Percentiles rank a stretch among this genome's conserved stretches.
Evolutionary conservation across 2,113 vertebrate species (phyloP).

Genomic region (Phodopus roborovskii): DNA sequence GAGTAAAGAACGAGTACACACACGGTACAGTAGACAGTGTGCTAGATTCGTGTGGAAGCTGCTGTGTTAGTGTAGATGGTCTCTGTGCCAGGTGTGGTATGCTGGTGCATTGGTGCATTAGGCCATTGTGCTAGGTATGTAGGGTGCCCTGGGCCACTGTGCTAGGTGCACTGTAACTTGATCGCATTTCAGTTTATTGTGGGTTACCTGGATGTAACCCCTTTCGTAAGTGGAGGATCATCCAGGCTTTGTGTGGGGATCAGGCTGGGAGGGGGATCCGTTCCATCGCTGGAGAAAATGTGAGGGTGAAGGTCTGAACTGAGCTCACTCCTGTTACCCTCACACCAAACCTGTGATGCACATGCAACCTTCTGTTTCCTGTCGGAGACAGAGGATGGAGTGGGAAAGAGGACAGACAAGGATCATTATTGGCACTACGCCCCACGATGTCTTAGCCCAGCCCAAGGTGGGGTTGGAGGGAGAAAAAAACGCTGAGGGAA

Average conservation of each 20-base stretch:
- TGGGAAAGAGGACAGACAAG: background rate
- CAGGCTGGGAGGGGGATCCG: background rate
- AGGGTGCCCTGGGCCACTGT: too few species aligned
- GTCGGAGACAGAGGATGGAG: background rate
- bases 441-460: background rate
- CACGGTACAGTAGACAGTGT: background rate
- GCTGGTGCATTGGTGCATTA: background rate
- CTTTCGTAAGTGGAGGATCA: background rate
- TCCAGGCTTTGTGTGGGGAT: background rate
- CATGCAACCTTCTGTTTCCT: background rate
- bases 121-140: too few species aligned
- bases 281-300: background rate
- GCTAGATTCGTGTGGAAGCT: background rate
- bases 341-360: background rate
- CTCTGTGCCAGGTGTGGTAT: background rate
- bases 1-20: background rate
- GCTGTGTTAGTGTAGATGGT: accelerated
- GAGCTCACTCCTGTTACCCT: background rate
- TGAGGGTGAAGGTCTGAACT: background rate
- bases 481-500: background rate
- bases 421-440: background rate
- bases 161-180: background rate
- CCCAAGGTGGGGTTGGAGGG: accelerated
- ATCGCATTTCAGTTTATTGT: background rate
- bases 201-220: too few species aligned